Conservation (phyloP, 2,797 vertebrate genomes). For the Platalea minor region DNA sequence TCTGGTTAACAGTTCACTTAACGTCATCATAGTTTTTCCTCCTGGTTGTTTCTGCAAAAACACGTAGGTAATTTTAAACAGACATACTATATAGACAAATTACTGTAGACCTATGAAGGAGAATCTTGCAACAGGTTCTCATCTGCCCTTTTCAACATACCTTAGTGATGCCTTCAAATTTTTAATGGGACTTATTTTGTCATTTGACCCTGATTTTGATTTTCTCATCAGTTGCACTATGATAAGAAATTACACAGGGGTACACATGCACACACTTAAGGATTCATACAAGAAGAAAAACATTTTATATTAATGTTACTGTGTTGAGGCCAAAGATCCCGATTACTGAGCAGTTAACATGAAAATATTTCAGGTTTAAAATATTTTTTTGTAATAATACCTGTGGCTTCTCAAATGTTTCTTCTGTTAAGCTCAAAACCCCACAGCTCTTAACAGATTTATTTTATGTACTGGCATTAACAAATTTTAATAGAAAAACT, state of each 20-base stretch:
- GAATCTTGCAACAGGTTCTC: neutral
- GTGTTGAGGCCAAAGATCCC: neutral
- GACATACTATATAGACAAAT: neutral
- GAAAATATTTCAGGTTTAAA: neutral
- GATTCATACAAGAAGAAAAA: neutral
- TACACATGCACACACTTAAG: neutral
- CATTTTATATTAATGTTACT: neutral
- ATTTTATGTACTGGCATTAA: conserved; percentile 35
- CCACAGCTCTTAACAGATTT: conserved; percentile 26
- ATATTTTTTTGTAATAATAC: neutral
- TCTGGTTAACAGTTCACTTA: neutral
- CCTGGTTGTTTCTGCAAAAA: neutral
- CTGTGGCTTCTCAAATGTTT: conserved; percentile 6
- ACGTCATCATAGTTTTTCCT: neutral
- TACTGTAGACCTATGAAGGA: neutral
- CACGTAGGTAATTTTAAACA: neutral
- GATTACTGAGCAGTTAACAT: neutral
- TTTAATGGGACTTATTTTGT: neutral
- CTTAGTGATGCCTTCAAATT: neutral
- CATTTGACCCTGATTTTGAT: neutral
- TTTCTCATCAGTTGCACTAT: neutral
- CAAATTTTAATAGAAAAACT: conserved; percentile 32
- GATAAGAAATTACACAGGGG: neutral
- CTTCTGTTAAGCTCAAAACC: neutral
- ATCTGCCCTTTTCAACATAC: neutral